Evolutionary conservation across 2,113 vertebrate species (phyloP).

Genomic region (Notarius quadriscutis): DNA sequence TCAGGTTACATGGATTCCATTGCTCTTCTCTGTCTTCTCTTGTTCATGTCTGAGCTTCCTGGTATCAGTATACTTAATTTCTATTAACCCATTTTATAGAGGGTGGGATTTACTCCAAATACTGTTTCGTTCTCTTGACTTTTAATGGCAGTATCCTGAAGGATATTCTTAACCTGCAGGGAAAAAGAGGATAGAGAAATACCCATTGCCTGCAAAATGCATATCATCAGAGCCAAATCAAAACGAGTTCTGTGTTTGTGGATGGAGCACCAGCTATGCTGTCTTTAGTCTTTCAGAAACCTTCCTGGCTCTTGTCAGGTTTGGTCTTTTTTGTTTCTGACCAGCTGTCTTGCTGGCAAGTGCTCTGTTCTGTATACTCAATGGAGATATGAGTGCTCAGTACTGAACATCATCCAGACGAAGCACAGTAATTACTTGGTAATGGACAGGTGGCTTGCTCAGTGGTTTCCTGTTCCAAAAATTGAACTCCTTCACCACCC

Average conservation of each 20-base stretch:
- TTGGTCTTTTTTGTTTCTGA: neutral
- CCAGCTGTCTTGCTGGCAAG: conserved; percentile 6
- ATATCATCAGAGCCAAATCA: neutral
- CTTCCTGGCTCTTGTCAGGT: neutral
- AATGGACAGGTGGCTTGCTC: conserved; percentile 53
- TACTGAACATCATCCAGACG: conserved; percentile 29
- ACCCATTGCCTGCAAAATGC: conserved; percentile 13
- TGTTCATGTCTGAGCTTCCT: conserved; percentile 30
- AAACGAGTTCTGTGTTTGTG: neutral
- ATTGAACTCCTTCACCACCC: conserved; percentile 30
- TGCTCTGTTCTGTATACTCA: conserved; percentile 1
- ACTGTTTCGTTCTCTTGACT: neutral
- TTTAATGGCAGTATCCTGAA: neutral
- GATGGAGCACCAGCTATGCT: neutral
- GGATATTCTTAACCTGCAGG: neutral
- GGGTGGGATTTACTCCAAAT: conserved; percentile 29
- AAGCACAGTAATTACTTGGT: conserved; percentile 41
- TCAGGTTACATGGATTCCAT: conserved; percentile 58
- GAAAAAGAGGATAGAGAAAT: conserved; percentile 14
- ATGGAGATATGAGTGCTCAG: conserved; percentile 22
- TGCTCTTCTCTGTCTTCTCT: conserved; percentile 36
- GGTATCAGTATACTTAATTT: conserved; percentile 1
- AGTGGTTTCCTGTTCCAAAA: conserved; percentile 47
- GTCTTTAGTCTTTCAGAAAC: neutral
- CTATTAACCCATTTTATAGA: conserved; percentile 13